Evolutionary conservation across 2,888 invertebrate genomes (phyloP).

Genomic region (Sepioteuthis lessoniana): DNA sequence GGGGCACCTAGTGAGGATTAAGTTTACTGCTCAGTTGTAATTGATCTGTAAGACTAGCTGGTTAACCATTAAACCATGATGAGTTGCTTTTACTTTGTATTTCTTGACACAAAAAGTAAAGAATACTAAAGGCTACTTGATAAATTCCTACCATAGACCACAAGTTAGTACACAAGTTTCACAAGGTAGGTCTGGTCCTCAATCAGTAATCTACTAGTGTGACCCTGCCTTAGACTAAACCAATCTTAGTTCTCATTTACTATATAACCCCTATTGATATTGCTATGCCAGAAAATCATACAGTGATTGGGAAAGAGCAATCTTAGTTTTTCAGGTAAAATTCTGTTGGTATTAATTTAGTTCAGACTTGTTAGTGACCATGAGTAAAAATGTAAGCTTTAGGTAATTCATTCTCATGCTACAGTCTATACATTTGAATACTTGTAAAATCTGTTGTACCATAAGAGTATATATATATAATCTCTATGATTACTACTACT

Average conservation of each 20-base stretch:
- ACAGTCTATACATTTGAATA: background rate
- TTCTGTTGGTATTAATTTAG: background rate
- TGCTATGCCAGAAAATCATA: background rate
- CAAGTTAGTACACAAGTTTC: background rate
- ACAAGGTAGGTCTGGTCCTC: background rate
- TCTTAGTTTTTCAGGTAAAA: background rate
- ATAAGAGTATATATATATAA: background rate
- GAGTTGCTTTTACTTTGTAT: background rate
- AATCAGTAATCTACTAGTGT: background rate
- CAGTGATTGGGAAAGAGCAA: background rate
- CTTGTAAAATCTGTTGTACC: background rate
- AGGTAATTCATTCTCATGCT: background rate
- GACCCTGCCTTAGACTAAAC: background rate
- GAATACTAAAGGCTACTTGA: no score
- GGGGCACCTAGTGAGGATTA: no score
- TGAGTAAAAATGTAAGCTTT: background rate
- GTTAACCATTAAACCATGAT: no score
- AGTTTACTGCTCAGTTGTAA: no score
- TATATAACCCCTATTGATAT: background rate
- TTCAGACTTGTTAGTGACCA: no score
- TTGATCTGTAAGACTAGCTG: no score
- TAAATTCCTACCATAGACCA: background rate
- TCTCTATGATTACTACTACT: background rate
- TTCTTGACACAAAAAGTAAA: background rate
- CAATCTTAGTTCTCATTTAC: background rate